Base-by-base conservation (phyloP, 2,113 vertebrate genomes). In the Argyrosomus japonicus region DNA sequence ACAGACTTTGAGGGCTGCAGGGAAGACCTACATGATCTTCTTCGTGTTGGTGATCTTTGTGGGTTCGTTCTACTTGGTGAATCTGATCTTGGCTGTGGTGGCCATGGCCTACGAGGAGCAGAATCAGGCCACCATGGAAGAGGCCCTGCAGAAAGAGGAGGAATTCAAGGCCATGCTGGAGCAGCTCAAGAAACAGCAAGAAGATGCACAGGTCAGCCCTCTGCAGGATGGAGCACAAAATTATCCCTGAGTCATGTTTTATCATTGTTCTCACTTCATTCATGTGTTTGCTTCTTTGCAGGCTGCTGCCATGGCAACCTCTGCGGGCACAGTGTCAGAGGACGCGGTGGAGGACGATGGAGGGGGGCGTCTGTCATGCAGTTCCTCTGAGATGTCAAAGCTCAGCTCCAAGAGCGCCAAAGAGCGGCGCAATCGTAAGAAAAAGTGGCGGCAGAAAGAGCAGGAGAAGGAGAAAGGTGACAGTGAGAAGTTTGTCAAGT, bases 21-120 rank as follows among this genome's bases (percentile, higher is more conserved):
- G 98, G 58, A 99, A 99, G 93, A 99, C 98, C 54, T 99, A 99
- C 94, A 99, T 99, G 98, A 97, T 99, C 93, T 99, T 99, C 95
- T 99, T 99, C 21, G 97, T 99, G 87, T 86, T 99, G 95, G 98
- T 99, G 91, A 99, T 99, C 92, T 99, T 99, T 19, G 98, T 99
- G 96, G 98, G 98, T 0, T 99, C 98, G 0, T 99, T 99, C 94
- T 99, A 99, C 82, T 91, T 99, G 95, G 98, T 99, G 29, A 99
- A 99, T 62, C 95, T 99, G 64, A 99, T 99, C 72, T 79, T 99
- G 96, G 98, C 98, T 93, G 98, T 99, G 92, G 98, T 99, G 3
- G 98, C 98, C 80, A 99, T 99, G 98, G 98, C 98, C 43, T 99
- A 99, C 0, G 98, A 99, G 89, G 98, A 99, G 85, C 98, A 99